Percentiles rank a stretch among this genome's conserved stretches.
phyloP scores from a whole-genome alignment of 2,888 invertebrate genomes.

The Cryptocephalus primarius region DNA sequence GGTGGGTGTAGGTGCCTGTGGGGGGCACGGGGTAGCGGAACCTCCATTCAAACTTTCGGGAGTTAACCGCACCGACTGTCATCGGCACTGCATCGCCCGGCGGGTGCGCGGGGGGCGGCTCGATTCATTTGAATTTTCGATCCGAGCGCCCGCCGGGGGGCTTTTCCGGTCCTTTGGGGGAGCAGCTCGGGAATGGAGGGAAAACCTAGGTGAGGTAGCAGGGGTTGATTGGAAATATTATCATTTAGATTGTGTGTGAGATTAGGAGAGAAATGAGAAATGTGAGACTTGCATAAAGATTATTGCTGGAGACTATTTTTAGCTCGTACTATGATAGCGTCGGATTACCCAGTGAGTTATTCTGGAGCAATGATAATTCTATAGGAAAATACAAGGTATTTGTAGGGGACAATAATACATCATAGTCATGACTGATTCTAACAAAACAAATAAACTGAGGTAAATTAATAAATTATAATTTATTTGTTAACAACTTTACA shows the following conservation, averaged over 20 bases:
- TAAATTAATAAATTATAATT: too few relatives aligned
- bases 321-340: background rate
- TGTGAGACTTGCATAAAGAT: too few relatives aligned
- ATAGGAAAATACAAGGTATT: too few relatives aligned
- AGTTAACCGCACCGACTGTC: background rate
- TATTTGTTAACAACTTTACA: too few relatives aligned
- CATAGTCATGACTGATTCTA: too few relatives aligned
- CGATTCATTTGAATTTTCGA: conserved; percentile 7
- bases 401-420: too few relatives aligned
- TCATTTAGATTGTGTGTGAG: background rate
- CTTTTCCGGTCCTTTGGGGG: conserved; percentile 1
- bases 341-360: background rate
- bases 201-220: background rate
- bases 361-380: background rate
- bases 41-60: too few relatives aligned
- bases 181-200: background rate
- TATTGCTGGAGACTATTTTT: too few relatives aligned
- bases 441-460: too few relatives aligned
- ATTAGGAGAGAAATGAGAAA: background rate
- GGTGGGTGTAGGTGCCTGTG: background rate
- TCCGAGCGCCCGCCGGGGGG: conserved; percentile 2
- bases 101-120: background rate
- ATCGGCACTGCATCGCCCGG: background rate
- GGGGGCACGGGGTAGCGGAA: background rate
- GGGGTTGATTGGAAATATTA: background rate